phyloP scores from a whole-genome alignment of 1,140 invertebrate genomes.

The Drosophila pseudoobscura region DNA sequence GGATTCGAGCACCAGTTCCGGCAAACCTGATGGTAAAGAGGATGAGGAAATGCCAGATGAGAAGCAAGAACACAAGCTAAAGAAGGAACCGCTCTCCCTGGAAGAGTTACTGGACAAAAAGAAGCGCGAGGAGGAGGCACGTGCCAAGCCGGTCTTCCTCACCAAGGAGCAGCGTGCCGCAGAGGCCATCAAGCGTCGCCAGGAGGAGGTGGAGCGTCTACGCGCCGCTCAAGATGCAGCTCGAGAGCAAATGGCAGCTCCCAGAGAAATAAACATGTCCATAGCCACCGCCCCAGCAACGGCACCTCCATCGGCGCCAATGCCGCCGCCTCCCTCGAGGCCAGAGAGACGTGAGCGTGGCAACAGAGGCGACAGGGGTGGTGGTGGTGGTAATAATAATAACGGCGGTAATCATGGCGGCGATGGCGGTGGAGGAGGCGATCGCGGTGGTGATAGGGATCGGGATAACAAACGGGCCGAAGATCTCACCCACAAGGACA shows the following conservation, averaged over 20 bases:
- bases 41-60: constrained; percentile 63
- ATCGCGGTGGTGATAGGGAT: constrained; percentile 55
- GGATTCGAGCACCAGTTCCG: constrained; percentile 11
- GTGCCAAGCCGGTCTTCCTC: constrained; percentile 97
- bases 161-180: constrained; percentile 97
- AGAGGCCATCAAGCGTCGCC: constrained; percentile 93
- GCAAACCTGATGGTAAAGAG: constrained; percentile 49
- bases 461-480: constrained; percentile 84
- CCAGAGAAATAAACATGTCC: constrained; percentile 23
- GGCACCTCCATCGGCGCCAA: constrained; percentile 40
- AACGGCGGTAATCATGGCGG: constrained; percentile 43
- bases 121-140: constrained; percentile 96
- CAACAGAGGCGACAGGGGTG: constrained; percentile 61
- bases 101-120: constrained; percentile 98
- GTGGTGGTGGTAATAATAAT: constrained; percentile 68
- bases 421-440: constrained; percentile 76
- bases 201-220: constrained; percentile 92
- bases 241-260: constrained; percentile 56
- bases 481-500: constrained; percentile 90
- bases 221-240: constrained; percentile 81
- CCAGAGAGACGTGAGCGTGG: constrained; percentile 56
- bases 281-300: constrained; percentile 60
- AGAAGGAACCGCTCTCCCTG: constrained; percentile 96
- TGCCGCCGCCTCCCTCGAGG: constrained; percentile 48
- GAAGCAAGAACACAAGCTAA: constrained; percentile 33